phyloP scores from a whole-genome alignment of 2,113 vertebrate species.

The Sinocyclocheilus maitianheensis region DNA sequence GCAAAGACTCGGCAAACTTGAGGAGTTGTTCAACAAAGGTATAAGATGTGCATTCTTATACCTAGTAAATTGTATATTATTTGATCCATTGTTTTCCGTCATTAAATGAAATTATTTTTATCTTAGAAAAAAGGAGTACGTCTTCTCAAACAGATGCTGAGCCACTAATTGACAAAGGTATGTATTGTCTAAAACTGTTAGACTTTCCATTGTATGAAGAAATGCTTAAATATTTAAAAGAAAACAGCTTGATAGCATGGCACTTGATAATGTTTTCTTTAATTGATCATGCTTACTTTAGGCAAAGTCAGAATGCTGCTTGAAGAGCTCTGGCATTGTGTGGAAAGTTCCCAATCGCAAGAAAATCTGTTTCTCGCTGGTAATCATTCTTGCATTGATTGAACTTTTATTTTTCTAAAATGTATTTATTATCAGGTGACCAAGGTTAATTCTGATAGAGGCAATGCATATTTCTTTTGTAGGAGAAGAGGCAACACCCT shows the following conservation, averaged over 20 bases:
- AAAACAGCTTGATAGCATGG: neutral
- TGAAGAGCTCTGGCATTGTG: slow-evolving; percentile 87
- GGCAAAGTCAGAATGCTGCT: slow-evolving; percentile 85
- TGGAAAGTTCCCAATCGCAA: slow-evolving; percentile 70
- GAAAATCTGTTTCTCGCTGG: slow-evolving; percentile 50
- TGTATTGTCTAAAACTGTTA: slow-evolving; percentile 38
- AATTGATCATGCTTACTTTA: slow-evolving; percentile 59
- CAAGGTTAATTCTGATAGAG: neutral
- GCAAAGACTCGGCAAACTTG: slow-evolving; percentile 76
- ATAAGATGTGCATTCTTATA: slow-evolving; percentile 40
- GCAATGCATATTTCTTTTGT: neutral
- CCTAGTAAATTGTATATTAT: slow-evolving; percentile 29
- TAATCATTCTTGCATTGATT: slow-evolving; percentile 44
- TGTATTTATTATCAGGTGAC: neutral
- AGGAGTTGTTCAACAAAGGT: slow-evolving; percentile 83
- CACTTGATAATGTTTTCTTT: slow-evolving; percentile 16
- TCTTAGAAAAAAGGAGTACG: slow-evolving; percentile 75
- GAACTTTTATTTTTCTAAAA: neutral
- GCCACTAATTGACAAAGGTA: slow-evolving; percentile 87
- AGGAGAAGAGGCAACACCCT: neutral
- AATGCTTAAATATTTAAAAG: neutral
- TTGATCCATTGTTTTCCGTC: slow-evolving; percentile 5
- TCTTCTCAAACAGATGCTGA: slow-evolving; percentile 80
- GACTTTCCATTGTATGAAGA: neutral
- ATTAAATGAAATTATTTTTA: slow-evolving; percentile 36